Evolutionary conservation across 2,113 vertebrate genomes (phyloP).

Genomic region (Vombatus ursinus): DNA sequence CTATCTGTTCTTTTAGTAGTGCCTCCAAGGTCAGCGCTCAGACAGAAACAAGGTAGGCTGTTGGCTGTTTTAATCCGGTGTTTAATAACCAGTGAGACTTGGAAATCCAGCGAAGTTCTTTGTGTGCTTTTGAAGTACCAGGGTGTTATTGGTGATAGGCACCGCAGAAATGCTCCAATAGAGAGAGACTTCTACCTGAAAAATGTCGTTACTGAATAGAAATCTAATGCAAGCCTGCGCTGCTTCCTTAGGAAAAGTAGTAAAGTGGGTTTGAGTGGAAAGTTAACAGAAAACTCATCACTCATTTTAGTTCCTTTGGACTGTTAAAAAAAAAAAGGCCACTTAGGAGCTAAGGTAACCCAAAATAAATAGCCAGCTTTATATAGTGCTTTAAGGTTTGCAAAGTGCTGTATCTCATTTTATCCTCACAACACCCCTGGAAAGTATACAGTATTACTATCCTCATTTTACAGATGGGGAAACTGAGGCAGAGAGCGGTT

Average conservation of each 20-base stretch:
- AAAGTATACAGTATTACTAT: neutral
- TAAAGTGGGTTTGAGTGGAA: neutral
- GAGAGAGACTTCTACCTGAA: neutral
- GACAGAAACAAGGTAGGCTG: slow-evolving; percentile 65
- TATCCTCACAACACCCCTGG: no score
- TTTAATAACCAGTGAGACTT: neutral
- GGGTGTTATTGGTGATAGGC: neutral
- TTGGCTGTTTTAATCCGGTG: slow-evolving; percentile 21
- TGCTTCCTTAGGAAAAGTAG: neutral
- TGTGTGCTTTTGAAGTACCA: neutral
- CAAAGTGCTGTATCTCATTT: neutral
- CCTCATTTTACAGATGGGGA: neutral
- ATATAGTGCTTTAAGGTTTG: neutral
- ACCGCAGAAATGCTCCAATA: neutral
- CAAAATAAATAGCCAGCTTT: neutral
- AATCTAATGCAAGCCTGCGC: neutral
- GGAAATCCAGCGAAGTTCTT: neutral
- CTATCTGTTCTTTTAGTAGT: neutral
- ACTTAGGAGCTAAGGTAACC: neutral
- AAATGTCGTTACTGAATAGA: neutral
- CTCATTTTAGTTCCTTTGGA: neutral
- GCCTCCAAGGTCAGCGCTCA: slow-evolving; percentile 10
- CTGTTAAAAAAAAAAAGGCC: neutral
- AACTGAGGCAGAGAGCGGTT: neutral
- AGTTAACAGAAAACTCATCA: neutral